phyloP scores from a whole-genome alignment of 2,113 vertebrate genomes.

The Trochalopteron elliotii region DNA sequence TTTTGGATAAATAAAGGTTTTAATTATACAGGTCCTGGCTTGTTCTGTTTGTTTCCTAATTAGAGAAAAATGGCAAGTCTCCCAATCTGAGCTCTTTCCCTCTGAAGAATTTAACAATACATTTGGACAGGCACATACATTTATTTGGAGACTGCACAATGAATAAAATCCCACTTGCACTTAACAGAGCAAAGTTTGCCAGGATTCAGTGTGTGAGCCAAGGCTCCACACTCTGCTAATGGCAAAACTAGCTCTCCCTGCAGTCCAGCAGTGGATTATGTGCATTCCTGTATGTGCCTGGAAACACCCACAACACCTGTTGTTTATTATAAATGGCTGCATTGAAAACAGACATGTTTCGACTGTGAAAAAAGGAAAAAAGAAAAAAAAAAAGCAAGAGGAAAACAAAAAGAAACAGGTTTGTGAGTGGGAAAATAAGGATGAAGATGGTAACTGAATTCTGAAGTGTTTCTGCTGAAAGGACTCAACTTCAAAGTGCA shows the following conservation, averaged over 20 bases:
- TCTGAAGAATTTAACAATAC: slow-evolving; percentile 67
- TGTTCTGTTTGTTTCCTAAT: slow-evolving; percentile 70
- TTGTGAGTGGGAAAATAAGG: background rate
- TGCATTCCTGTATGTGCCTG: slow-evolving; percentile 16
- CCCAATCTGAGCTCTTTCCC: slow-evolving; percentile 51
- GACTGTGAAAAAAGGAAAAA: background rate
- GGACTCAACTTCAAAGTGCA: background rate
- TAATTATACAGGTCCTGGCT: slow-evolving; percentile 66
- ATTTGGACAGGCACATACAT: slow-evolving; percentile 66
- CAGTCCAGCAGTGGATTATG: slow-evolving; percentile 55
- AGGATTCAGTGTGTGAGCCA: slow-evolving; percentile 36
- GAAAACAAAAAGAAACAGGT: background rate
- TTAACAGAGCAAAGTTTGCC: slow-evolving; percentile 67
- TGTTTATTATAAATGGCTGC: slow-evolving; percentile 49
- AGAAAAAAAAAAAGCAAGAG: too few species aligned
- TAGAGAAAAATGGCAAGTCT: slow-evolving; percentile 72
- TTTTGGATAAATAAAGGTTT: slow-evolving; percentile 69
- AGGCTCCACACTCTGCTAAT: slow-evolving; percentile 58
- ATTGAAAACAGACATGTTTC: background rate
- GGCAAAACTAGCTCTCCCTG: slow-evolving; percentile 53
- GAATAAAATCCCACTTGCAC: slow-evolving; percentile 64
- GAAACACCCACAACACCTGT: slow-evolving; percentile 54
- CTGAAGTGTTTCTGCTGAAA: background rate
- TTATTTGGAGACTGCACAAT: slow-evolving; percentile 67
- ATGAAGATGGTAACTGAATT: background rate